A percentile compares a stretch with the other conserved stretches of the same genome.
These are phyloP conservation scores for Pelecanoides urinatrix DNA, from an alignment of 2,113 vertebrate genomes.

Conservation along the genomic window DNA sequence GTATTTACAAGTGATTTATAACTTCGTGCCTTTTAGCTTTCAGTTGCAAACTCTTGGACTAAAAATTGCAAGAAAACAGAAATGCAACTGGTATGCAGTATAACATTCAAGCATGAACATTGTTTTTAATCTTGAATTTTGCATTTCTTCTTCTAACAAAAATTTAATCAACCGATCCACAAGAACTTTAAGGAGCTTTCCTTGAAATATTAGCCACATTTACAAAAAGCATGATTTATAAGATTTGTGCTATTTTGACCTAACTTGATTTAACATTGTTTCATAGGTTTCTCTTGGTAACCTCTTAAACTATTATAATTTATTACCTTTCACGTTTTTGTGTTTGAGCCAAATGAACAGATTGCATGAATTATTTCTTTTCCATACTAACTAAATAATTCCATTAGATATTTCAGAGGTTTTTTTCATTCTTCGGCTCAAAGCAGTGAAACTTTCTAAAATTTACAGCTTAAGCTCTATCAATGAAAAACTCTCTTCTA, in stretches of 20 bases:
- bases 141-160: neutral
- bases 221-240: neutral
- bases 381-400: neutral
- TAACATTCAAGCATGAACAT: neutral
- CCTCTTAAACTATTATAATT: neutral
- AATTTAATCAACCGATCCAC: neutral
- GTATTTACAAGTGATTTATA: neutral
- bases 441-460: neutral
- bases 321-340: constrained; percentile 1
- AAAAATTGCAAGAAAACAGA: neutral
- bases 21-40: neutral
- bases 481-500: neutral
- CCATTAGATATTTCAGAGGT: neutral
- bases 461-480: neutral
- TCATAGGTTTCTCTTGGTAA: neutral
- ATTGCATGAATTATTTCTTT: neutral
- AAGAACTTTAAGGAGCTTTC: neutral
- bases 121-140: neutral
- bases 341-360: neutral
- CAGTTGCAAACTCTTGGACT: neutral
- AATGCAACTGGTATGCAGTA: neutral
- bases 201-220: neutral
- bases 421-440: neutral
- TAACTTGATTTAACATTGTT: neutral
- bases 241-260: neutral